Conservation (phyloP, 2,113 vertebrate genomes). For the Apus apus region DNA sequence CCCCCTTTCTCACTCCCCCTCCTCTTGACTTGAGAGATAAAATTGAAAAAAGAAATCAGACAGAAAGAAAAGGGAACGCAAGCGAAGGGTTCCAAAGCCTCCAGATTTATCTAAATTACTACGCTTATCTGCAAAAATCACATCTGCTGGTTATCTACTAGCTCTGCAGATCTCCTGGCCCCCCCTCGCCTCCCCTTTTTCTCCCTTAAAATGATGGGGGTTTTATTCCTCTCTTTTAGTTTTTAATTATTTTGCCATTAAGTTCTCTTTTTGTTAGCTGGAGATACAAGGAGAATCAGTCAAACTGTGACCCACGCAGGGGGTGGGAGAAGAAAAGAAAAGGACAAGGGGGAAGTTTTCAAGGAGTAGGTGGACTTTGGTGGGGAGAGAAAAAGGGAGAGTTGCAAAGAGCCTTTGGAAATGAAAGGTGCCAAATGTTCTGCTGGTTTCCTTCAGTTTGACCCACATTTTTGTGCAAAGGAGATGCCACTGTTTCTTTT, state of each 20-base stretch:
- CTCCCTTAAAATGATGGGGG: slow-evolving; percentile 40
- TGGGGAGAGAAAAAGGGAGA: neutral
- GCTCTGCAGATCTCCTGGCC: slow-evolving; percentile 39
- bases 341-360: rapidly evolving
- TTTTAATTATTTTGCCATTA: slow-evolving; percentile 76
- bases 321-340: neutral
- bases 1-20: slow-evolving; percentile 40
- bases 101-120: slow-evolving; percentile 95
- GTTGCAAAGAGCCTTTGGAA: neutral
- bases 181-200: slow-evolving; percentile 11
- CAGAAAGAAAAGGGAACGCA: slow-evolving; percentile 65
- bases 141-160: slow-evolving; percentile 90
- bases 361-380: neutral
- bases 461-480: no score
- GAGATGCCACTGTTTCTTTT: rapidly evolving
- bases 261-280: slow-evolving; percentile 26
- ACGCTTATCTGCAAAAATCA: slow-evolving; percentile 94
- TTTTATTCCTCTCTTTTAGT: slow-evolving; percentile 46
- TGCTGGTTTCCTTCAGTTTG: rapidly evolving
- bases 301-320: neutral
- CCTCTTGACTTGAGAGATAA: slow-evolving; percentile 90
- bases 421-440: neutral
- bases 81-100: slow-evolving; percentile 83
- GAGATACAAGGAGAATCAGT: neutral
- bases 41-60: slow-evolving; percentile 84